Evolutionary conservation across 2,113 vertebrate genomes (phyloP), one percentile per base, ranked within the genome.

Genomic region (Sander vitreus): DNA sequence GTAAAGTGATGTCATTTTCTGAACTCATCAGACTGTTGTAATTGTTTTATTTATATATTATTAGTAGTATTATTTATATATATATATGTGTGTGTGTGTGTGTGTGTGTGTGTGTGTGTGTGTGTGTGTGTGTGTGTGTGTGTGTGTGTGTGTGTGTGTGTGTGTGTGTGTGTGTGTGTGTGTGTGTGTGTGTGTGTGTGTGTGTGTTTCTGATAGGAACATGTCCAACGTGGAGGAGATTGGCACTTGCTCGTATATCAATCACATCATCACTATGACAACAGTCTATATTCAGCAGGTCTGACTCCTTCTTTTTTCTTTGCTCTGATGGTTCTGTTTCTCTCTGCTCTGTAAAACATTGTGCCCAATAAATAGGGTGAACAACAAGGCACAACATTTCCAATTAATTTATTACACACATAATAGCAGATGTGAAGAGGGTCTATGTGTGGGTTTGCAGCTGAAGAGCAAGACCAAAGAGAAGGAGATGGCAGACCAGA

Each of bases 251-350:
- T 99, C 98, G 2, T 99, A 99, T 80, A 97, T 99, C 94, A 99
- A 99, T 93, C 97, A 99, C 88, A 95, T 99, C 82, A 99, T 99
- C 93, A 99, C 96, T 85, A 98, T 99, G 97, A 98, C 98, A 59
- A 99, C 98, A 0, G 95, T 99, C 18, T 99, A 99, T 77, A 97
- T 99, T 90, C 98, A 99, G 77, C 98, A 99, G 97, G 98, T 99
- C 18, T 65, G 78, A 25, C 71, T 75, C 58, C 33, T 27, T 9
- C 50, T 3, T 5, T 53, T 70, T 19, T 55, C 15, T 11, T 43
- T 21, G 25, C 11, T 60, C 30, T 51, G 21, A 23, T 63, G 27
- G 39, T 3, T 62, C 7, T 19, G 13, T 51, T 58, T 27, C 7
- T 43, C 7, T 48, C 39, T 23, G 1, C 23, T 64, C 5, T 1